Evolutionary conservation across 2,113 vertebrate species (phyloP), one percentile per base, ranked within the genome.

Genomic region (Ophthalmolycus amberensis): DNA sequence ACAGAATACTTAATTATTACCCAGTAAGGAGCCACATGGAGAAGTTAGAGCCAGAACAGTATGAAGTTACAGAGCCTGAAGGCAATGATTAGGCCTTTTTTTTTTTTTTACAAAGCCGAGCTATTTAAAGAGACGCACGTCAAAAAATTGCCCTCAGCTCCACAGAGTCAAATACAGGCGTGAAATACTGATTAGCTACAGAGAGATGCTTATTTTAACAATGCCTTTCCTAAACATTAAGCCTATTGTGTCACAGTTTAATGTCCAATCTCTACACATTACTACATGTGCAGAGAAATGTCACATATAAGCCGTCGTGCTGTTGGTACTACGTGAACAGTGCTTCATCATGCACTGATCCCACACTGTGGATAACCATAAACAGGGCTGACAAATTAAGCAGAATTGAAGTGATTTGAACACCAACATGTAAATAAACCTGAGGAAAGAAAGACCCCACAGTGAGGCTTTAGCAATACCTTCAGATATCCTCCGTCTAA

Each of bases 361-460:
- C 54, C 63, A 60, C 52, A 63, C n/a, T n/a, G 20, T 75, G 77
- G 9, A 50, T 34, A 34, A 44, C 62, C 34, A 38, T 37, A 62
- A 72, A 65, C 80, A 79, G 82, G 82, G 77, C 72, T n/a, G 86
- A 46, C 60, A 85, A 88, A 83, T 88, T 75, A 68, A 75, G 70
- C 71, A 64, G 44, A 64, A 64, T 16, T 9, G 2, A 18, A 3
- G 27, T 20, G 15, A 20, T 18, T 38, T 58, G 1, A 38, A 5
- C 9, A 25, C 27, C 9, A 18, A 60, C 15, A 44, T 22, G 6
- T 38, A 25, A 25, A 25, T 0, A 5, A 63, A 82, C 64, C 34
- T 11, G 16, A 32, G 48, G 15, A 4, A 22, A 1, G 10, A 52
- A 52, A 72, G 34, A 62, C 62, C 42, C 38, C 38, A 48, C 59